These are phyloP conservation scores for Hystrix cristata DNA, from an alignment of 2,113 vertebrate species.

Conservation along the genomic window DNA sequence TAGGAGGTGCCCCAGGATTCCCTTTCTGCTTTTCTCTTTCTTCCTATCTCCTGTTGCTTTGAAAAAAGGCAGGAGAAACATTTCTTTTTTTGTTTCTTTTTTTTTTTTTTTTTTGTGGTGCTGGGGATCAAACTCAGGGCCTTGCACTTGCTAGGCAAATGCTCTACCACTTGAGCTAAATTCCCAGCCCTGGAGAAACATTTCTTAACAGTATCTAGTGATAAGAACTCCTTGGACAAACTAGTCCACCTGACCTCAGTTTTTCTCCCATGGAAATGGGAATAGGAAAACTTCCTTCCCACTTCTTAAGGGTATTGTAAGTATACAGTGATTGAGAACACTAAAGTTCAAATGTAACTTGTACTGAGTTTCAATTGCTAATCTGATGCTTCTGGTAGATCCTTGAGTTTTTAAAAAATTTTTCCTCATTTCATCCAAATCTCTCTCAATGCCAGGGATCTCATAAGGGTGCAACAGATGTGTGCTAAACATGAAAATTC, in stretches of 20 bases:
- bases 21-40: background rate
- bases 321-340: background rate
- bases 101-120: too few species aligned
- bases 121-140: too few species aligned
- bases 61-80: background rate
- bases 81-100: background rate
- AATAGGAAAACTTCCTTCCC: constrained; percentile 17
- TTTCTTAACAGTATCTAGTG: background rate
- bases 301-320: background rate
- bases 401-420: background rate
- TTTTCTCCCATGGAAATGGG: background rate
- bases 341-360: background rate
- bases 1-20: background rate
- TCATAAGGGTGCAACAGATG: constrained; percentile 33
- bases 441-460: constrained; percentile 52
- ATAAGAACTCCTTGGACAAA: background rate
- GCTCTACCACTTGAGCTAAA: too few species aligned
- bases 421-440: background rate
- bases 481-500: constrained; percentile 46
- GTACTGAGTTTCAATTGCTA: background rate
- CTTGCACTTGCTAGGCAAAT: too few species aligned
- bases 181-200: background rate
- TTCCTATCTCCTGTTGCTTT: constrained; percentile 10
- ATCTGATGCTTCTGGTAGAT: background rate
- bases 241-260: background rate